Conservation (phyloP, 2,113 vertebrate species). For the Rhipidura dahli region DNA sequence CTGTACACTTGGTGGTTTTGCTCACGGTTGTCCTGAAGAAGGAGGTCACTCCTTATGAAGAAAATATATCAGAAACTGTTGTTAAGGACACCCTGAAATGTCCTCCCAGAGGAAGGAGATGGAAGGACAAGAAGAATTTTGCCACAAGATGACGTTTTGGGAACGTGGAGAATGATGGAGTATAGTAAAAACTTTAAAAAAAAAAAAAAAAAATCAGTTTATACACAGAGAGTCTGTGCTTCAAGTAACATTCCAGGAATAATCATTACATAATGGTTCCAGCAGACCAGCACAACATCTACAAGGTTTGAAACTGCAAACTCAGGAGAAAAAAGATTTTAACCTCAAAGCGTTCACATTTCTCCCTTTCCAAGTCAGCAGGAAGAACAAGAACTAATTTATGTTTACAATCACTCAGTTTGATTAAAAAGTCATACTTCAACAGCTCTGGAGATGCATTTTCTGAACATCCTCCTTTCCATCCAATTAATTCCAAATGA, state of each 20-base stretch:
- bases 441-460: slow-evolving; percentile 53
- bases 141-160: not conserved
- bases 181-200: not conserved
- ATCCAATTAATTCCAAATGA: slow-evolving; percentile 64
- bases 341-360: not conserved
- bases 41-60: not conserved
- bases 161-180: not conserved
- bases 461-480: slow-evolving; percentile 41
- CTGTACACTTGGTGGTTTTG: not conserved
- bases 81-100: not conserved
- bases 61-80: not conserved
- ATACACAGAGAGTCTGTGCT: not conserved
- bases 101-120: not conserved
- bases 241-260: not conserved
- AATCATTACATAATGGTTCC: not conserved
- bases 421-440: slow-evolving; percentile 63
- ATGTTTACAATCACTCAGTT: slow-evolving; percentile 63
- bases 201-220: not conserved
- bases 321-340: slow-evolving; percentile 24
- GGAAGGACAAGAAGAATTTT: not conserved
- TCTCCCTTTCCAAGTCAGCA: slow-evolving; percentile 49
- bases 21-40: not conserved
- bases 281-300: not conserved
- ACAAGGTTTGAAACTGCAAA: slow-evolving; percentile 15
- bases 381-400: slow-evolving; percentile 66